A percentile compares a stretch with the other conserved stretches of the same genome.
Conservation (phyloP, 2,888 invertebrate species). For the Hybos culiciformis region DNA sequence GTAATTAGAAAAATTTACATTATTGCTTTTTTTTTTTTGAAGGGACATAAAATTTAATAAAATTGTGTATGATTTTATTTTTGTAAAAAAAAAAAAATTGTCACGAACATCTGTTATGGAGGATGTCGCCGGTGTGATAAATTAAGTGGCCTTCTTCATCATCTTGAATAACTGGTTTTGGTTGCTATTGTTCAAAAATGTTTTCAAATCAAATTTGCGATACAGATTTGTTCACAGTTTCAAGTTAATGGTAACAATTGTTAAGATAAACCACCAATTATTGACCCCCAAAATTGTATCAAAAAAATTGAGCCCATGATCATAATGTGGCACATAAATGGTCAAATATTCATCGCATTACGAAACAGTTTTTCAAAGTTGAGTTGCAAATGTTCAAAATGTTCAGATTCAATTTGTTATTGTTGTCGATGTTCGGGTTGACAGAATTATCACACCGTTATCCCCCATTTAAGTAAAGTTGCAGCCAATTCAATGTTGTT, state of each 20-base stretch:
- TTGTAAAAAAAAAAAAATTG: constrained; percentile 44
- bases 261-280: too few species aligned
- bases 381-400: constrained; percentile 7
- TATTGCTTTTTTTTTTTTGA: neutral
- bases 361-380: constrained; percentile 10
- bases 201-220: too few species aligned
- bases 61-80: constrained; percentile 13
- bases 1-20: too few species aligned
- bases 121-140: constrained; percentile 96
- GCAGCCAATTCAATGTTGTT: too few species aligned
- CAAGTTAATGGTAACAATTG: too few species aligned
- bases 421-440: constrained; percentile 4
- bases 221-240: too few species aligned
- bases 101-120: constrained; percentile 99
- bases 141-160: constrained; percentile 99
- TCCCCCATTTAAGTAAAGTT: too few species aligned
- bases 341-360: neutral
- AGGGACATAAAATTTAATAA: constrained; percentile 12
- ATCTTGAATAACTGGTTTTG: constrained; percentile 84
- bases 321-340: too few species aligned
- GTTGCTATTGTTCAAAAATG: constrained; percentile 33
- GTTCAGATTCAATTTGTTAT: too few species aligned
- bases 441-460: constrained; percentile 12
- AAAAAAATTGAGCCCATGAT: too few species aligned
- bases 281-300: too few species aligned